Conservation (phyloP, 2,113 vertebrate genomes). For the Stegostoma tigrinum region DNA sequence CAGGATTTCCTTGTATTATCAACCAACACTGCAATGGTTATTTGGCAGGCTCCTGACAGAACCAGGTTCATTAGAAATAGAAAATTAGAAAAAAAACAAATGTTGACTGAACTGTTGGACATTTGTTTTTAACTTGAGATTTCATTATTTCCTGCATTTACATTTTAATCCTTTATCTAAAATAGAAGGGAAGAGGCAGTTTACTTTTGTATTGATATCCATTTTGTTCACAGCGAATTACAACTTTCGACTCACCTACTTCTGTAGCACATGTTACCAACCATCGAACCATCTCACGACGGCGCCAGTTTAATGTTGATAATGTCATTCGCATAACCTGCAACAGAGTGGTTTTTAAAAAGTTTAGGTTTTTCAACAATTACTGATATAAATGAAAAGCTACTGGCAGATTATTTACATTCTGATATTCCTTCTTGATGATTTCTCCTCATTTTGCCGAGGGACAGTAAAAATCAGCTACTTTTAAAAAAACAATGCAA, state of each 20-base stretch:
- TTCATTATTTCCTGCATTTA: not conserved
- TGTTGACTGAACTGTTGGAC: not conserved
- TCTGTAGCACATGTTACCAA: slow-evolving; percentile 76
- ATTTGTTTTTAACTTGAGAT: not conserved
- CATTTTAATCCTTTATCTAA: not conserved
- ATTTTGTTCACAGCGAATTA: not conserved
- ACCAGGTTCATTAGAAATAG: not conserved
- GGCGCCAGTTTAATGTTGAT: slow-evolving; percentile 73
- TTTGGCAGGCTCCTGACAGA: not conserved
- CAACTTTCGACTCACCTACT: slow-evolving; percentile 61
- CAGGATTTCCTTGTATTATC: not conserved
- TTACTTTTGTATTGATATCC: not conserved
- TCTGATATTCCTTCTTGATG: not conserved
- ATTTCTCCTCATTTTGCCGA: not conserved
- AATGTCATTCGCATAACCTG: slow-evolving; percentile 77
- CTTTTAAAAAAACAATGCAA: not conserved
- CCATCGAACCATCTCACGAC: slow-evolving; percentile 77
- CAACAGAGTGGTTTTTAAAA: slow-evolving; percentile 31
- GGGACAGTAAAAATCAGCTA: not conserved
- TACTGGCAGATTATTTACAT: not conserved
- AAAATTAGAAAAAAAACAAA: not conserved
- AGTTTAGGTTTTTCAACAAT: not conserved
- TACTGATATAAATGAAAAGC: not conserved
- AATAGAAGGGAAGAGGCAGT: not conserved
- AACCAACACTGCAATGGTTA: not conserved